Conservation (phyloP, 1,140 invertebrate species). For the Cylas formicarius region DNA sequence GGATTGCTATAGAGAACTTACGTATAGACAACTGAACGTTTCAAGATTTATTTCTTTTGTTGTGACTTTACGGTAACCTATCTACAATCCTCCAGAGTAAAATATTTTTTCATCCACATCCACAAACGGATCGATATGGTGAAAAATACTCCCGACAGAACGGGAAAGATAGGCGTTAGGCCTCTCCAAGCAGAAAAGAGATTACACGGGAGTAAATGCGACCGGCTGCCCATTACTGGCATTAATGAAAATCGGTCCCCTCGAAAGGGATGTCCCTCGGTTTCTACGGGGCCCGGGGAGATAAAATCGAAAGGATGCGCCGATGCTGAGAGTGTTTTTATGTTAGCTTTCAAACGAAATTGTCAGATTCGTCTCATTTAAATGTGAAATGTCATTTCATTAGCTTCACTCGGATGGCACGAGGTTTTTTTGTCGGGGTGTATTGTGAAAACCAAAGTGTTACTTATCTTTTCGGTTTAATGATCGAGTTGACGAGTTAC, state of each 20-base stretch:
- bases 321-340: constrained; percentile 11
- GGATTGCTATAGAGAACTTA: too few relatives aligned
- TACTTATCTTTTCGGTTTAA: constrained; percentile 2
- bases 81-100: too few relatives aligned
- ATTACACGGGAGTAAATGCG: constrained; percentile 1
- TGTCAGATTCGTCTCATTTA: constrained; percentile 12
- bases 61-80: too few relatives aligned
- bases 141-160: too few relatives aligned
- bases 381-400: constrained; percentile 14
- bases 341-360: constrained; percentile 13
- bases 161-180: too few relatives aligned
- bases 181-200: neutral
- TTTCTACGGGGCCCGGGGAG: constrained; percentile 14
- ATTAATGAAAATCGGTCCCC: constrained; percentile 9
- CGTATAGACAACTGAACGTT: too few relatives aligned
- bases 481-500: constrained; percentile 4
- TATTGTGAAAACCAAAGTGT: constrained; percentile 3
- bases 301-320: constrained; percentile 7
- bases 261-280: constrained; percentile 9
- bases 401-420: neutral
- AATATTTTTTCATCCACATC: too few relatives aligned
- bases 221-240: neutral
- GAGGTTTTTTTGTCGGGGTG: constrained; percentile 3
- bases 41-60: too few relatives aligned
- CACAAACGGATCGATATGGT: too few relatives aligned